A percentile compares a stretch with the other conserved stretches of the same genome.
Evolutionary conservation across 2,888 invertebrate species (phyloP).

Genomic region (Zygaena filipendulae): DNA sequence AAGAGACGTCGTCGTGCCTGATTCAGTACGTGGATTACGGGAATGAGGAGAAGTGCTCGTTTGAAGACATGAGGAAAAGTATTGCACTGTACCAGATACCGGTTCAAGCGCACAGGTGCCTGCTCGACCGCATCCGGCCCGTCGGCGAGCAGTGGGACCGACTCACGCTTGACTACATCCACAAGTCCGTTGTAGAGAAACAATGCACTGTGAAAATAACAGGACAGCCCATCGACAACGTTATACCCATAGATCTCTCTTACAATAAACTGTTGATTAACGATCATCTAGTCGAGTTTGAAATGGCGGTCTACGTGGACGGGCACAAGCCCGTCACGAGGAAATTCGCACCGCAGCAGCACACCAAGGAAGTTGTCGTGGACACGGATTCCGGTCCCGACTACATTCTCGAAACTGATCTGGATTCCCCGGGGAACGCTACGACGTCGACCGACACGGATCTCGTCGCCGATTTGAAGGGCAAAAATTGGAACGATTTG

Average conservation of each 20-base stretch:
- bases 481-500: conserved; percentile 38
- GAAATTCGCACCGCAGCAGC: conserved; percentile 24
- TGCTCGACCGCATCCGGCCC: conserved; percentile 51
- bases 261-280: conserved; percentile 50
- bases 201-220: conserved; percentile 57
- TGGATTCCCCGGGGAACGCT: conserved; percentile 17
- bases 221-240: conserved; percentile 33
- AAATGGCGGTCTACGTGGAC: conserved; percentile 43
- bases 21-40: conserved; percentile 87
- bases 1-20: conserved; percentile 41
- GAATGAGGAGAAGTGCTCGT: conserved; percentile 73
- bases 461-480: conserved; percentile 23
- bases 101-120: conserved; percentile 71
- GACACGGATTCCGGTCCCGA: conserved; percentile 39
- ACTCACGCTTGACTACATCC: conserved; percentile 71
- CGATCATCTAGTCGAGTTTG: conserved; percentile 54
- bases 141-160: conserved; percentile 48
- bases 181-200: conserved; percentile 68
- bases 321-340: conserved; percentile 33
- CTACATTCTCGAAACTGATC: conserved; percentile 35
- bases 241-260: conserved; percentile 40
- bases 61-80: conserved; percentile 69
- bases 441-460: conserved; percentile 25
- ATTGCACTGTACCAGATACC: conserved; percentile 74
- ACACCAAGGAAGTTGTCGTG: conserved; percentile 8